Evolutionary conservation across 1,140 invertebrate genomes (phyloP).

Genomic region (Hyles vespertilio): DNA sequence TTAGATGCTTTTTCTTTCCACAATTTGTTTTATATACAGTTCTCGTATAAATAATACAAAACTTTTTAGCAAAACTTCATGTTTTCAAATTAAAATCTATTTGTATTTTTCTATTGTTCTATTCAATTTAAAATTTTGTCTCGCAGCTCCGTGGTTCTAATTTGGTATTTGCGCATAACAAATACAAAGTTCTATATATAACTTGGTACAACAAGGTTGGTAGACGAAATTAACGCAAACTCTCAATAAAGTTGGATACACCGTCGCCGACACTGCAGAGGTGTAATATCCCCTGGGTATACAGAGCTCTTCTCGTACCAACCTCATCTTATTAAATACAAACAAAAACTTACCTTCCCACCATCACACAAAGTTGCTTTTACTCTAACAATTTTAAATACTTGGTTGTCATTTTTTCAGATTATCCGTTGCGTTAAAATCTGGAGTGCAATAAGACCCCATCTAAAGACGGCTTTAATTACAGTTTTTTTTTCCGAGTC

Average conservation of each 20-base stretch:
- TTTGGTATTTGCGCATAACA: no score
- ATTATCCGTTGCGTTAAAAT: constrained; percentile 10
- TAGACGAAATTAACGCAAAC: constrained; percentile 10
- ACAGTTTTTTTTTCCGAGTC: constrained; percentile 1
- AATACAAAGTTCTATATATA: no score
- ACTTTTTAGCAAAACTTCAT: no score
- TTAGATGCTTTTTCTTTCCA: no score
- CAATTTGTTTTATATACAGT: no score
- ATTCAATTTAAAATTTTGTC: no score
- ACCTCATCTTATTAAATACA: not conserved
- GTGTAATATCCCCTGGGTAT: constrained; percentile 7
- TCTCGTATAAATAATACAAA: no score
- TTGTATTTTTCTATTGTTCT: no score
- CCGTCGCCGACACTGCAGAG: constrained; percentile 1
- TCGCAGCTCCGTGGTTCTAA: no score
- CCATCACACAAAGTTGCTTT: not conserved
- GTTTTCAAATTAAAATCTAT: no score
- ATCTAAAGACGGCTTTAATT: constrained; percentile 6
- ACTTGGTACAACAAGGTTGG: not conserved
- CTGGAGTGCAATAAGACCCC: constrained; percentile 6
- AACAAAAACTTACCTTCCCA: not conserved
- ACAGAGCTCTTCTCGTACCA: not conserved
- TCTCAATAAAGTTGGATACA: constrained; percentile 5
- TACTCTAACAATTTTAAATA: not conserved
- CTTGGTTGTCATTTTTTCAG: constrained; percentile 7